Evolutionary conservation across 2,797 vertebrate species (phyloP).

Genomic region (Apogon hyalosoma): DNA sequence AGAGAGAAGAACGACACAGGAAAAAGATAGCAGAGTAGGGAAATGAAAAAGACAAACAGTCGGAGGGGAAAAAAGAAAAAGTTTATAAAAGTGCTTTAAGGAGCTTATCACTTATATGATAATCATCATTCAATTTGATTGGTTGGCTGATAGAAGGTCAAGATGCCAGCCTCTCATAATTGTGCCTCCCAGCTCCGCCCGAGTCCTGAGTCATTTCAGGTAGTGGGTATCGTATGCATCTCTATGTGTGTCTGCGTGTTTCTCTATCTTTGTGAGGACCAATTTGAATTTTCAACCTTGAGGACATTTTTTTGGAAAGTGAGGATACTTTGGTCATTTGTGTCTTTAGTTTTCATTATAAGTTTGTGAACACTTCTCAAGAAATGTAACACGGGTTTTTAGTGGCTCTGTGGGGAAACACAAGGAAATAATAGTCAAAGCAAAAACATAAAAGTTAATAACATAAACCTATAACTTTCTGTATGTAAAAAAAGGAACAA

Average conservation of each 20-base stretch:
- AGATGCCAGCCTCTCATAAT: conserved; percentile 63
- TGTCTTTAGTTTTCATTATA: no score
- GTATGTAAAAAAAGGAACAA: no score
- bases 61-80: conserved; percentile 16
- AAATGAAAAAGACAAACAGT: conserved; percentile 11
- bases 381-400: no score
- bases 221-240: conserved; percentile 31
- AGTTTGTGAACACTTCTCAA: no score
- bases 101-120: conserved; percentile 61
- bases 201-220: conserved; percentile 35
- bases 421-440: no score
- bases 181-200: conserved; percentile 56
- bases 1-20: conserved; percentile 4
- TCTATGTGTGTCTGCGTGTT: conserved; percentile 9
- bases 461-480: no score
- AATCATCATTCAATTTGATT: conserved; percentile 73
- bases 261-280: conserved; percentile 24
- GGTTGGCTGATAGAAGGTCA: conserved; percentile 64
- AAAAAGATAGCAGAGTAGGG: neutral
- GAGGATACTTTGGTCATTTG: conserved; percentile 4
- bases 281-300: conserved; percentile 25
- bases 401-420: no score
- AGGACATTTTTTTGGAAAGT: neutral
- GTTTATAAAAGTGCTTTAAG: conserved; percentile 57
- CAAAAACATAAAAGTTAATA: no score